phyloP scores from a whole-genome alignment of 2,797 vertebrate species.

The Bovichtus variegatus region DNA sequence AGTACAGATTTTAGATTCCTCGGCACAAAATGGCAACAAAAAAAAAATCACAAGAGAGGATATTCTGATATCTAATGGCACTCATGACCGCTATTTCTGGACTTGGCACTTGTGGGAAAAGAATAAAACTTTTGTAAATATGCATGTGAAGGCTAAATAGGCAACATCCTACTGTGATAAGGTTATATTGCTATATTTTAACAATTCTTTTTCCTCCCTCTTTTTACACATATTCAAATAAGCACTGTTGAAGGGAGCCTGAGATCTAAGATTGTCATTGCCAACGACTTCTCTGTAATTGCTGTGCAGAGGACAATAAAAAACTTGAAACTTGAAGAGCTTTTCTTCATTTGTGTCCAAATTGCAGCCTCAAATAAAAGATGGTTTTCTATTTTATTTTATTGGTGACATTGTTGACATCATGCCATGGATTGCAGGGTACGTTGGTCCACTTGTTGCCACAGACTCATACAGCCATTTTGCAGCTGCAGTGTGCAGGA shows the following conservation, averaged over 20 bases:
- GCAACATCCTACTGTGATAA: background rate
- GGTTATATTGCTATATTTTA: no score
- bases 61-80: background rate
- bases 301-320: no score
- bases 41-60: slow-evolving; percentile 6
- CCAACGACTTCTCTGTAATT: no score
- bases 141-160: background rate
- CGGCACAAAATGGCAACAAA: slow-evolving; percentile 1
- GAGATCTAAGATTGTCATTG: no score
- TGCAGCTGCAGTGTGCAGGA: slow-evolving; percentile 1
- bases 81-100: background rate
- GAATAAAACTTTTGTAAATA: background rate
- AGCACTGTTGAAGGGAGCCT: no score
- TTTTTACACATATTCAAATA: no score
- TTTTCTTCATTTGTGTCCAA: background rate
- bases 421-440: background rate
- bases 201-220: no score
- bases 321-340: background rate
- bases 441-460: background rate
- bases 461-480: background rate
- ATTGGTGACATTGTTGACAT: slow-evolving; percentile 1
- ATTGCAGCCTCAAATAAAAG: background rate
- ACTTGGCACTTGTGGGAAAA: background rate
- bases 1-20: slow-evolving; percentile 26
- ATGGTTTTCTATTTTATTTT: background rate